Evolutionary conservation across 2,113 vertebrate species (phyloP).

Genomic region (Halcyon malimbica): DNA sequence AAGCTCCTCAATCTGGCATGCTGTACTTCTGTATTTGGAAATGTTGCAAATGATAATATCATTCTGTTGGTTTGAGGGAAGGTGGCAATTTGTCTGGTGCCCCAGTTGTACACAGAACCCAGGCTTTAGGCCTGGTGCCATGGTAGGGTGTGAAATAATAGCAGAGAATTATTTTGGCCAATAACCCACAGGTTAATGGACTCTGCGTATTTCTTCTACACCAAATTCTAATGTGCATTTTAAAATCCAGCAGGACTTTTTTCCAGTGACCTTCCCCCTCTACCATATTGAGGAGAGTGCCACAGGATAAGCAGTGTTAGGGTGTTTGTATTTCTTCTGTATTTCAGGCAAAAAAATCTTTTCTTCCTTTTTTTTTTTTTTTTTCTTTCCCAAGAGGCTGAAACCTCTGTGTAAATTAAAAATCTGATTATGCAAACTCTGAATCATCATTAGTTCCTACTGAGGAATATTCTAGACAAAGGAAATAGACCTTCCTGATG

Average conservation of each 20-base stretch:
- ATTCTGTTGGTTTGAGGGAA: not conserved
- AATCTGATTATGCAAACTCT: not conserved
- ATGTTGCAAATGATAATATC: not conserved
- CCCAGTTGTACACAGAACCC: not conserved
- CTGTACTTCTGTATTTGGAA: not conserved
- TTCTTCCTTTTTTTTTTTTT: not conserved
- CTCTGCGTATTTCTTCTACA: not conserved
- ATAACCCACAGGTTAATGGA: too few relatives aligned
- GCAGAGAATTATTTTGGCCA: not conserved
- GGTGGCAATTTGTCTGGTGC: not conserved
- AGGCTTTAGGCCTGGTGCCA: not conserved
- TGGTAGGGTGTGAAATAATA: not conserved
- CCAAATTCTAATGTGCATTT: not conserved
- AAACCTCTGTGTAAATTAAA: not conserved
- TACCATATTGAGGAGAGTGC: not conserved
- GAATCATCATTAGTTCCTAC: not conserved
- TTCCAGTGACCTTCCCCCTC: not conserved
- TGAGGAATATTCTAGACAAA: not conserved
- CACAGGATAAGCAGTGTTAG: not conserved
- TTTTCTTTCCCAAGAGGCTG: not conserved
- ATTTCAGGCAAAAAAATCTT: not conserved
- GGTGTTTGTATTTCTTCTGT: not conserved
- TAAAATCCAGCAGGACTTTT: not conserved
- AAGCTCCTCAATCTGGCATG: not conserved
- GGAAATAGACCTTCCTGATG: not conserved